Evolutionary conservation across 2,113 vertebrate genomes (phyloP), one percentile per base, ranked within the genome.

Genomic region (Edolisoma coerulescens): DNA sequence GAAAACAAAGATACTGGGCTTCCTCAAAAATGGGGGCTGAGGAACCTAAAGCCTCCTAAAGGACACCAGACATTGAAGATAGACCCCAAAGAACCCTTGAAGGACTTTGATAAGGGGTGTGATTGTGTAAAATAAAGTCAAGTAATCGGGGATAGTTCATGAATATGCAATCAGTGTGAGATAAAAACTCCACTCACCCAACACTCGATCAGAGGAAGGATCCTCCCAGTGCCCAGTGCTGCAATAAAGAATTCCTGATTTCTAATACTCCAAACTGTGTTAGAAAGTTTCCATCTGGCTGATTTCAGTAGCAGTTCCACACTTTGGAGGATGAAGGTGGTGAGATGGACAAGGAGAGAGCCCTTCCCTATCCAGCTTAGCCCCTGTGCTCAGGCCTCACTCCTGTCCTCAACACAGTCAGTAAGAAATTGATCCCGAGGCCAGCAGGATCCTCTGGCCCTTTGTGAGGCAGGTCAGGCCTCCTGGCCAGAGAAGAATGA

Each of bases 401-500:
- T 60, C 9, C 5, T 3, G 22, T 44, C 33, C 32, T 61, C 41
- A 35, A 23, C 7, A 45, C 19, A 19, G 20, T 8, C 52, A 42
- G 44, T 3, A 12, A 45, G 17, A 74, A 45, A 20, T 19, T 26
- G 16, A 28, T 14, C 28, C 39, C 0, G 0, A 63, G 23, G 23
- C 32, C 71, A 70, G 12, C n/a, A 65, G 59, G 20, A 52, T 7
- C 10, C 6, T 4, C 63, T 37, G 39, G 19, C 32, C 33, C 6
- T 0, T 23, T 12, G 8, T 32, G 10, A 5, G 4, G 3, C 26
- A 54, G 52, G 1, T 6, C 21, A 41, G 37, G 9, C 5, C 19
- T 60, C 47, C 30, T 60, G 61, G 21, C 3, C 44, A 33, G 28
- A 17, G 10, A 57, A 22, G 14, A 67, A 12, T 1, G 1, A 32